A percentile compares a stretch with the other conserved stretches of the same genome.
Conservation (phyloP, 1,140 invertebrate species). For the Anoplolepis gracilipes region DNA sequence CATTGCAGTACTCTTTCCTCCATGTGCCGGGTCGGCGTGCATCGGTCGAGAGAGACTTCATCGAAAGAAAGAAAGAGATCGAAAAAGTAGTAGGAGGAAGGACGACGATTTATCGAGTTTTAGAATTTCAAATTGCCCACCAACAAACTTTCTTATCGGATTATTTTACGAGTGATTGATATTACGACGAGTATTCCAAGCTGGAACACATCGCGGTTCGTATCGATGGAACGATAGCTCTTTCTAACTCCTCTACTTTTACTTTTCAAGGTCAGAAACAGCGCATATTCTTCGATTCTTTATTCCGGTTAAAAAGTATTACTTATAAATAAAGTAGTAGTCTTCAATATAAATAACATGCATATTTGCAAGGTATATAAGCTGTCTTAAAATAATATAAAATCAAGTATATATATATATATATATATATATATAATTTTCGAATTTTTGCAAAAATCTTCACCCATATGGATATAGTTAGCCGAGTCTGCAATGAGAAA, state of each 20-base stretch:
- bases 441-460: background rate
- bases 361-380: background rate
- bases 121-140: slow-evolving; percentile 60
- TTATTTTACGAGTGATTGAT: slow-evolving; percentile 54
- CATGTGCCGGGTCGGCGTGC: slow-evolving; percentile 76
- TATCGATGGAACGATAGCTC: slow-evolving; percentile 17
- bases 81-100: slow-evolving; percentile 49
- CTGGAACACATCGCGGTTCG: slow-evolving; percentile 13
- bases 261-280: background rate
- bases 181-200: slow-evolving; percentile 40
- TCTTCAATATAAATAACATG: background rate
- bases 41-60: slow-evolving; percentile 66
- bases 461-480: background rate
- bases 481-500: background rate
- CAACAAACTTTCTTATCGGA: slow-evolving; percentile 59
- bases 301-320: background rate
- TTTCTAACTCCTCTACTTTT: background rate
- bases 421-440: background rate
- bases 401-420: too few relatives aligned
- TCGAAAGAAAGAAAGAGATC: slow-evolving; percentile 69
- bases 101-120: slow-evolving; percentile 69
- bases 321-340: background rate
- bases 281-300: too few relatives aligned
- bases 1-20: slow-evolving; percentile 82
- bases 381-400: background rate